Evolutionary conservation across 2,113 vertebrate genomes (phyloP), one percentile per base, ranked within the genome.

Genomic region (Micronycteris hirsuta): DNA sequence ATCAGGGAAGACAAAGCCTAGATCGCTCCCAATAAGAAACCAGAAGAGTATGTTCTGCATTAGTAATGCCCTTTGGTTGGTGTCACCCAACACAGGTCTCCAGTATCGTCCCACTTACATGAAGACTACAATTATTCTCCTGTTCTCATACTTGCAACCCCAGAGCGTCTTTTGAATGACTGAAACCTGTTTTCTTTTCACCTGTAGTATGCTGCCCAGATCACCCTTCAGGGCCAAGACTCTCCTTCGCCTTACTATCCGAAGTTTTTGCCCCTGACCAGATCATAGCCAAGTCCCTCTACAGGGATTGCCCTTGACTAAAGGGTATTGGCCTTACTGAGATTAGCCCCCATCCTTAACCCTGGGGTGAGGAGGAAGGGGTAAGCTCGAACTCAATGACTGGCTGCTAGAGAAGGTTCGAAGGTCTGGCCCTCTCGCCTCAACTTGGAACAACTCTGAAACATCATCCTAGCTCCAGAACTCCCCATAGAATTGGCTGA

Each of bases 121-220:
- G 3, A 15, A 15, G 17, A 41, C 14, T n/a, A 63, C 33, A 77
- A n/a, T 56, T 71, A 20, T 36, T 43, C 81, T 78, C 20, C 49
- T 33, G 26, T 56, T 85, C 41, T 88, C 77, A 41, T 41, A 38
- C 65, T 83, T 36, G 84, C 10, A 28, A 19, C 36, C 78, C 70
- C 14, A 73, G 38, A 54, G 20, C n/a, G 28, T 67, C 45, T 61
- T 31, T 73, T 63, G 95, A 93, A 94, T 83, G 28, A 91, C 17
- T 88, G 91, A 78, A 85, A 87, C 8, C 1, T n/a, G 5, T 81
- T 85, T 93, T 96, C 36, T 95, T 93, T 92, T 65, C 68, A 61
- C 31, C 70, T 52, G 7, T 26, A 16, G 7, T 86, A 0, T 26
- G 31, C 54, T 84, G 13, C 36, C 54, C 77, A 95, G 12, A 70